Evolutionary conservation across 2,113 vertebrate species (phyloP).

Genomic region (Prolemur simus): DNA sequence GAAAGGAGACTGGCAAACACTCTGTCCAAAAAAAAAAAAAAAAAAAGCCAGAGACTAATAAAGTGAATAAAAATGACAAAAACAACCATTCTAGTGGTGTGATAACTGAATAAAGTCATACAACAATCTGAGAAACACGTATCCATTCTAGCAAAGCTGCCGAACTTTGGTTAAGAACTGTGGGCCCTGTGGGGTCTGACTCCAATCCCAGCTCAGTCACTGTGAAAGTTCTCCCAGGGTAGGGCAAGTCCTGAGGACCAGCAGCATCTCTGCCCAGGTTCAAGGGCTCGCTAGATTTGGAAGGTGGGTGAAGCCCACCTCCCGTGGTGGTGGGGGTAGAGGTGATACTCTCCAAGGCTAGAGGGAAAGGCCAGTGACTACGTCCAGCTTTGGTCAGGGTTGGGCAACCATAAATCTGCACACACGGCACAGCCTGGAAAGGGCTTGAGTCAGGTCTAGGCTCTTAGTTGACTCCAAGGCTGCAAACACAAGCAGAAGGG

Average conservation of each 20-base stretch:
- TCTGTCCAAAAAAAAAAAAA: not conserved
- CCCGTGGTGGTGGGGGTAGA: not conserved
- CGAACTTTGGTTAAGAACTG: not conserved
- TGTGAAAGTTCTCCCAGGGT: not conserved
- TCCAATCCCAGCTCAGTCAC: not conserved
- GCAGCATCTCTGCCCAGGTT: too few species aligned
- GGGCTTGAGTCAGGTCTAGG: not conserved
- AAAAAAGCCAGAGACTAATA: not conserved
- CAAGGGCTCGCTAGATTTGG: not conserved
- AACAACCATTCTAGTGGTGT: not conserved
- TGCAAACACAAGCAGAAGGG: not conserved
- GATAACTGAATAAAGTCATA: not conserved
- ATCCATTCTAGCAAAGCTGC: not conserved
- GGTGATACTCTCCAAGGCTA: not conserved
- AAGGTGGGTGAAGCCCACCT: rapidly evolving
- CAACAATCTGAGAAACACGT: not conserved
- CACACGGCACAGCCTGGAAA: not conserved
- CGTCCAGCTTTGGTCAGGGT: not conserved
- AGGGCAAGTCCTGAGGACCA: not conserved
- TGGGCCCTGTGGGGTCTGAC: not conserved
- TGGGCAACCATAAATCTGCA: not conserved
- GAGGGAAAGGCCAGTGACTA: not conserved
- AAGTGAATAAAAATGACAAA: not conserved
- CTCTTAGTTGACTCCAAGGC: not conserved
- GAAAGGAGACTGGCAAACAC: not conserved